A percentile compares a stretch with the other conserved stretches of the same genome.
Evolutionary conservation across 2,113 vertebrate species (phyloP).

Genomic region (Muntiacus muntjak): DNA sequence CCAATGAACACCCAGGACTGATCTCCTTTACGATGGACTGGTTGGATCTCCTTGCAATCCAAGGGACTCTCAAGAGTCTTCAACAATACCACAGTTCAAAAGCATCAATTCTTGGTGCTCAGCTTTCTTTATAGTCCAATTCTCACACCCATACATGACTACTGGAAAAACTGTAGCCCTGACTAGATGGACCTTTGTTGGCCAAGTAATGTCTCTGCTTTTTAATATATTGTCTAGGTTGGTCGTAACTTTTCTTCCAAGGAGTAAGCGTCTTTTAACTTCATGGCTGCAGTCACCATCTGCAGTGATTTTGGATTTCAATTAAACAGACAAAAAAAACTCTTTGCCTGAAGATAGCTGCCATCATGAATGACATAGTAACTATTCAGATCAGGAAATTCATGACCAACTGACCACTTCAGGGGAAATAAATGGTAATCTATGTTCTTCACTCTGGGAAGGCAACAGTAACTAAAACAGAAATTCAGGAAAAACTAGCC

Average conservation of each 20-base stretch:
- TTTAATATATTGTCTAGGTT: not conserved
- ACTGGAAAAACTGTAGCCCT: not conserved
- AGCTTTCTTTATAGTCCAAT: not conserved
- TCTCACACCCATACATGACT: not conserved
- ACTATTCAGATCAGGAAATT: not conserved
- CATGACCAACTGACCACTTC: not conserved
- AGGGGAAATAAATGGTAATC: not conserved
- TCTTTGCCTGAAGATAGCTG: not conserved
- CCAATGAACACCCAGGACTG: not conserved
- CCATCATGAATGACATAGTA: not conserved
- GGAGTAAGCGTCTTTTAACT: not conserved
- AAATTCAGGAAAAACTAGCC: not conserved
- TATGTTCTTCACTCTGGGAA: not conserved
- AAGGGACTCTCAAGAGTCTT: not conserved
- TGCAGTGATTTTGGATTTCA: not conserved
- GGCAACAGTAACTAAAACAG: not conserved
- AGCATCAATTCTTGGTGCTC: not conserved
- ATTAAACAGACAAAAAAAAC: not conserved
- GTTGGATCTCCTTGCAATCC: not conserved
- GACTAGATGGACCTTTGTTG: not conserved
- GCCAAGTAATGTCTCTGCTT: not conserved
- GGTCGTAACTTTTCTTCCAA: not conserved
- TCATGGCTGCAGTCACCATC: not conserved
- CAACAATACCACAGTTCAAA: not conserved
- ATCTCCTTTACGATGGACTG: not conserved